Base-by-base conservation (phyloP, 2,888 invertebrate genomes). In the Nebria brevicollis region DNA sequence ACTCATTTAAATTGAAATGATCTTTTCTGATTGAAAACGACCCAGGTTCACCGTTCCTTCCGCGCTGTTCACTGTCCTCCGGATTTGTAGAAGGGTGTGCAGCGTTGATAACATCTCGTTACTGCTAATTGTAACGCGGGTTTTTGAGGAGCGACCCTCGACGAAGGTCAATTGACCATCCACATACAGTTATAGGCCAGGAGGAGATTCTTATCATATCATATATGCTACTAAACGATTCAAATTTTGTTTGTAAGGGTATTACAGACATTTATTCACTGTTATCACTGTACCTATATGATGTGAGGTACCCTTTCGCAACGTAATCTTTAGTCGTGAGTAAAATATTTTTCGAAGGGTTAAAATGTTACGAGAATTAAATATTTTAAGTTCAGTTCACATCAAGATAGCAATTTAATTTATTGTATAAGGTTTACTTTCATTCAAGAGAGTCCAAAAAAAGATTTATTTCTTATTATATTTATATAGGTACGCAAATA, bases 201-300 rank as follows among this genome's bases (percentile, higher is more conserved):
- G 11, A 54, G 54, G 13, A 70, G 70, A 70, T 70, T 11, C 13
- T 70, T 70, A 70, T 70, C 70, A 70, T 34, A 66, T 66, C 15
- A 34, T 66, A 25, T 20, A 13, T 20, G 20, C 70, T 70, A 70
- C 15, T 70, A 70, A 70, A 70, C 20, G 70, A 70, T 70, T 70
- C 13, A 15, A 26, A 70, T 5, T 54, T 54, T 54, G 54, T 20
- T 5, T 43, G 20, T 26, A 26, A 74, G 66, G 66, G 79, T 73
- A 79, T 79, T 79, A 73, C 73, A 79, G 79, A 79, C 20, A 79
- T 74, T 79, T 79, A 79, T 75, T 74, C 72, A 66, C 43, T 74
- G 74, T 74, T 79, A 79, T 79, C 79, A 68, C n/a, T 15, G 25
- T 74, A 79, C 66, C 72, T 75, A 80, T 80, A 70, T 70, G 66